Percentiles rank a stretch among this genome's conserved stretches.
Conservation (phyloP, 2,113 vertebrate species). For the Euleptes europaea region DNA sequence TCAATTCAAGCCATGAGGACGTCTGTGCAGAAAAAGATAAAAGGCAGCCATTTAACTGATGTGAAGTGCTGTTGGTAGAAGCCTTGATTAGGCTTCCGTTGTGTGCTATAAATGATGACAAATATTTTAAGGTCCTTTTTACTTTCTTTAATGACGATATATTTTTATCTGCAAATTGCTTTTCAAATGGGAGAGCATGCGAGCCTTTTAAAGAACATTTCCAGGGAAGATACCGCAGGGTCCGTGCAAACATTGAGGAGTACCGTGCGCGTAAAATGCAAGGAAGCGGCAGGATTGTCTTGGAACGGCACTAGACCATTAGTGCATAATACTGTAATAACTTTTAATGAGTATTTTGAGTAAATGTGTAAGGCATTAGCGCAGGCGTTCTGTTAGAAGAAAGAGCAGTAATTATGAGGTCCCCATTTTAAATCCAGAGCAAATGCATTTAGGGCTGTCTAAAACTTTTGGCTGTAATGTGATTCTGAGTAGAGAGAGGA, state of each 20-base stretch:
- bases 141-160: neutral
- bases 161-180: neutral
- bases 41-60: slow-evolving; percentile 4
- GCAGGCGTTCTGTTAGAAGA: neutral
- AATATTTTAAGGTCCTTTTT: neutral
- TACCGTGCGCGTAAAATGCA: slow-evolving; percentile 7
- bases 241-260: neutral
- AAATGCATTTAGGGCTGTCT: slow-evolving; percentile 1
- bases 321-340: slow-evolving; percentile 16
- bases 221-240: neutral
- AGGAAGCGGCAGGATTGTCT: slow-evolving; percentile 2
- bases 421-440: slow-evolving; percentile 11
- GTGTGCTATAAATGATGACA: neutral
- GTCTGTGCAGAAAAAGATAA: slow-evolving; percentile 18
- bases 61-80: neutral
- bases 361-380: slow-evolving; percentile 7
- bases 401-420: slow-evolving; percentile 9
- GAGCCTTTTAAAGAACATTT: neutral
- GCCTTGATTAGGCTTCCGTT: slow-evolving; percentile 1
- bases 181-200: neutral
- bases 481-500: neutral
- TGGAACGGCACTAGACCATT: slow-evolving; percentile 23
- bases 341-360: slow-evolving; percentile 20
- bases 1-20: slow-evolving; percentile 27
- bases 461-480: neutral